Evolutionary conservation across 2,888 invertebrate species (phyloP), one percentile per base, ranked within the genome.

Genomic region (Eristalis intricaria): DNA sequence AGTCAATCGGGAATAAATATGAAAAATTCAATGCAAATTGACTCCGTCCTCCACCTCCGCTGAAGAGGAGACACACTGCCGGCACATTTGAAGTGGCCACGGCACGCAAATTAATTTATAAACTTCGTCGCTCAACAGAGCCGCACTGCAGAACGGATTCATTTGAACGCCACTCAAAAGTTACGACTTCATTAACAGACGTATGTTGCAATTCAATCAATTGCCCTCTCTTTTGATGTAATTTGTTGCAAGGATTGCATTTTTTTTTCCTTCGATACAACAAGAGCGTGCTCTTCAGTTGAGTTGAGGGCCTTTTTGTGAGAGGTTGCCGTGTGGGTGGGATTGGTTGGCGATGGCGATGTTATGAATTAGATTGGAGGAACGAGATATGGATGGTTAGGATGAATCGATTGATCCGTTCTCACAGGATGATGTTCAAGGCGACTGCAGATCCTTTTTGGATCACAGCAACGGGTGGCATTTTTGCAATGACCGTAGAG

Each of bases 151-250:
- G 35, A 35, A 35, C 58, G 40, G 66, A 61, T 61, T 61, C 68
- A 76, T 68, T 66, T 60, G 40, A 10, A 23, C 26, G 77, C 69
- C 78, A 78, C 78, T 78, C 78, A 78, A 64, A 63, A 70, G 70
- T 70, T 70, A 38, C 78, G 70, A 78, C 70, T 78, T 78, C 70
- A 70, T 78, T 78, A 78, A 70, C 70, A 15, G 63, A 65, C 64
- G 64, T 65, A 64, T 56, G 78, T 70, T 64, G 64, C 64, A 70
- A 78, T 70, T 78, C 22, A 64, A 78, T 78, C 63, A 70, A 78
- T 69, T 78, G 63, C 69, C 26, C 77, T 64, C 77, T 64, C 56
- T 38, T 8, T n/a, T 50, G 50, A n/a, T 60, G 5, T 29, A 69
- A 61, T 32, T 68, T 50, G 43, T 65, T 75, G 32, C 64, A 73